Evolutionary conservation across 1,140 invertebrate genomes (phyloP).

Genomic region (Dolichoris vasculosae): DNA sequence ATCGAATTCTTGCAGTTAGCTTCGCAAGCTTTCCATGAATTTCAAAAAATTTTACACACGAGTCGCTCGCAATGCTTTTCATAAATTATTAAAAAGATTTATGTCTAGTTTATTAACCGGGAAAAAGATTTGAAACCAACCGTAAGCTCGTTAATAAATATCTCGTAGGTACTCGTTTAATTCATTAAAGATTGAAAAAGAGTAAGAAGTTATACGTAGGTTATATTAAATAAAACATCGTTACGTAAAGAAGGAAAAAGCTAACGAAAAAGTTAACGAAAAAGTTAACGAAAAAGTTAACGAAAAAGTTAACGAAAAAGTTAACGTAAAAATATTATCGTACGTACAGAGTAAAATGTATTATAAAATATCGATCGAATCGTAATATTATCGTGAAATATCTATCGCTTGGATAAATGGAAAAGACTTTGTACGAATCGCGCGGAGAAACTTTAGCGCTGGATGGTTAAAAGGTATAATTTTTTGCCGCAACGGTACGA

Average conservation of each 20-base stretch:
- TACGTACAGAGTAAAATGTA: too few relatives aligned
- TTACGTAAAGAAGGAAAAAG: not conserved
- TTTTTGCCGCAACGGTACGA: too few relatives aligned
- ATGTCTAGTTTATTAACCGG: not conserved
- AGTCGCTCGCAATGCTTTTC: not conserved
- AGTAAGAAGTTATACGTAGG: not conserved
- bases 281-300: too few relatives aligned
- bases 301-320: too few relatives aligned
- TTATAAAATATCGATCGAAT: too few relatives aligned
- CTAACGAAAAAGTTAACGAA: too few relatives aligned
- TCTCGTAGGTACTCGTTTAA: not conserved
- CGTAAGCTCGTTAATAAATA: slow-evolving; percentile 17
- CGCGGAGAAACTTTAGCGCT: not conserved
- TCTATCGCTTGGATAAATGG: not conserved
- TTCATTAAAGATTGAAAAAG: not conserved
- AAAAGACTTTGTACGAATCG: not conserved
- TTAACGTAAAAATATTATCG: too few relatives aligned
- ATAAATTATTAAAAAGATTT: slow-evolving; percentile 13
- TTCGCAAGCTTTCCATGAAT: not conserved
- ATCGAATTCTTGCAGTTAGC: not conserved
- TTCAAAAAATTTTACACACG: slow-evolving; percentile 4
- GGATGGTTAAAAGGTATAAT: too few relatives aligned
- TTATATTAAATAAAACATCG: not conserved
- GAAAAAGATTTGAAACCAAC: not conserved
- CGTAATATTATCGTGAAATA: not conserved